A percentile compares a stretch with the other conserved stretches of the same genome.
Evolutionary conservation across 2,888 invertebrate genomes (phyloP).

Genomic region (Choreutis nemorana): DNA sequence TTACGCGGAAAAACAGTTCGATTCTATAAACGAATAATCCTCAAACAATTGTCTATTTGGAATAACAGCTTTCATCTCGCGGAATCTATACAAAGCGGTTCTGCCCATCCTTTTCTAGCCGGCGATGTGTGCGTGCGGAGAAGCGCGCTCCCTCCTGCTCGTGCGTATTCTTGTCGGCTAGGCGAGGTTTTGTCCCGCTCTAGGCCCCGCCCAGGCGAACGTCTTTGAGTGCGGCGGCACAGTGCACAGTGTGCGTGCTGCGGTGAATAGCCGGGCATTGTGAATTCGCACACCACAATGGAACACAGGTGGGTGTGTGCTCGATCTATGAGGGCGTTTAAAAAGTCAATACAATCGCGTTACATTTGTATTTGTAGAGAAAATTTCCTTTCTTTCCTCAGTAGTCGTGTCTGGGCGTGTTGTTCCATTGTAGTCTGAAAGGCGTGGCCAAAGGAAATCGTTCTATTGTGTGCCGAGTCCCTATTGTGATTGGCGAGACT

Average conservation of each 20-base stretch:
- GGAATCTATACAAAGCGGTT: constrained; percentile 61
- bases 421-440: constrained; percentile 35
- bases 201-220: constrained; percentile 55
- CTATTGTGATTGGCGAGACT: constrained; percentile 50
- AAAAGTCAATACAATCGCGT: constrained; percentile 64
- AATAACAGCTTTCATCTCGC: constrained; percentile 51
- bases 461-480: constrained; percentile 42
- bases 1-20: constrained; percentile 16
- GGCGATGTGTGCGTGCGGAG: constrained; percentile 47
- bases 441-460: constrained; percentile 55
- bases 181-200: constrained; percentile 47
- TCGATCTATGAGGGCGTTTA: constrained; percentile 60
- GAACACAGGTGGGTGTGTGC: constrained; percentile 52
- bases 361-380: constrained; percentile 53
- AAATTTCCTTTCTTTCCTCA: constrained; percentile 52
- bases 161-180: constrained; percentile 29
- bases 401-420: constrained; percentile 50
- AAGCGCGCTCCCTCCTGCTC: constrained; percentile 34
- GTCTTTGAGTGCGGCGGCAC: constrained; percentile 34
- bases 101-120: constrained; percentile 58
- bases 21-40: constrained; percentile 30
- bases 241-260: constrained; percentile 41
- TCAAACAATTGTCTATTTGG: constrained; percentile 61
- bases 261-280: constrained; percentile 50
- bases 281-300: constrained; percentile 57